A percentile compares a stretch with the other conserved stretches of the same genome.
Conservation (phyloP, 2,888 invertebrate species). For the Eupithecia insigniata region DNA sequence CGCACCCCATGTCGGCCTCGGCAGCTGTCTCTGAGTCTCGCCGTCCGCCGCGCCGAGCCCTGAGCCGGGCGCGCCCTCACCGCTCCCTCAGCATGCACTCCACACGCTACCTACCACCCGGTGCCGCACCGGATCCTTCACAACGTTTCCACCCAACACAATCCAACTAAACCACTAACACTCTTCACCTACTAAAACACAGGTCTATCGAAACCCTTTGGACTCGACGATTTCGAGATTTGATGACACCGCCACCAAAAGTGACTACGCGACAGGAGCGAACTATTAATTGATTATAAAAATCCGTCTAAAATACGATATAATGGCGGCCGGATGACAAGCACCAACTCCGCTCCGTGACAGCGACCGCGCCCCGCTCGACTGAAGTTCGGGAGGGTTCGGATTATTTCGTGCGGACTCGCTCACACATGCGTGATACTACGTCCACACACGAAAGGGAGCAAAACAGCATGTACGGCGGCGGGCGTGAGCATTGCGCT, state of each 20-base stretch:
- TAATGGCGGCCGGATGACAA: constrained; percentile 86
- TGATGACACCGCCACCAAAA: constrained; percentile 62
- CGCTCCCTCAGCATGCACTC: constrained; percentile 84
- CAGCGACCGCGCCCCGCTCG: constrained; percentile 86
- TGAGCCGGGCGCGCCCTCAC: constrained; percentile 85
- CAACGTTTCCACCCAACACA: constrained; percentile 76
- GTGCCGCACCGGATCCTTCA: constrained; percentile 74
- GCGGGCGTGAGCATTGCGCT: constrained; percentile 50
- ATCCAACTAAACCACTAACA: constrained; percentile 78
- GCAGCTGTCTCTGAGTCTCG: constrained; percentile 80
- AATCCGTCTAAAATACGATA: constrained; percentile 84
- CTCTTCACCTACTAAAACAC: constrained; percentile 56
- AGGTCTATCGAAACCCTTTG: constrained; percentile 50
- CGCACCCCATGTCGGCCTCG: constrained; percentile 96
- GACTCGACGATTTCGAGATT: constrained; percentile 54
- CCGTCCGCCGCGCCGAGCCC: constrained; percentile 82
- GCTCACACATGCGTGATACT: constrained; percentile 81
- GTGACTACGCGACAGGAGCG: constrained; percentile 69
- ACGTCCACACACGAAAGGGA: constrained; percentile 69
- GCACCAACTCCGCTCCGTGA: constrained; percentile 82
- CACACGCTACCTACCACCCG: constrained; percentile 76
- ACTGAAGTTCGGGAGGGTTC: constrained; percentile 82
- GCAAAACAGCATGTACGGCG: too few relatives aligned
- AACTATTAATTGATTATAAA: constrained; percentile 79
- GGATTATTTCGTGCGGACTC: constrained; percentile 78